These are phyloP conservation scores for Diploscapter pachys DNA, from an alignment of 1,140 invertebrate species.

Conservation along the genomic window DNA sequence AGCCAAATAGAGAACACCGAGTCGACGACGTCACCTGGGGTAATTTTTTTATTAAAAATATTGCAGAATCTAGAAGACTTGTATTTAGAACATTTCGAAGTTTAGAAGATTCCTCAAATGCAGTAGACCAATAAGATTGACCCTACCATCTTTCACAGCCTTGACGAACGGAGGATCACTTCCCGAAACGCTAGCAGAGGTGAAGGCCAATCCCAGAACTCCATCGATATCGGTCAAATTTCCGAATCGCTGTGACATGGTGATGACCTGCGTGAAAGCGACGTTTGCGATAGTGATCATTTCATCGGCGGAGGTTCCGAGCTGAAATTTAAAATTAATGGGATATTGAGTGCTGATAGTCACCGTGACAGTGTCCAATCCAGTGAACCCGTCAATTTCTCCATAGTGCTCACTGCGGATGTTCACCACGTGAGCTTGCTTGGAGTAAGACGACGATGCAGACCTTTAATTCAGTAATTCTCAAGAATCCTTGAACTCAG, in stretches of 20 bases:
- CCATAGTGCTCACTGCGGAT: conserved; percentile 7
- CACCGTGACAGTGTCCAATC: conserved; percentile 14
- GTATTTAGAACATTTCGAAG: neutral
- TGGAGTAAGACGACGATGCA: conserved; percentile 10
- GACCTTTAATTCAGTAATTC: conserved; percentile 6
- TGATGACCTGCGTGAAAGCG: conserved; percentile 9
- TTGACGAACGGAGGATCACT: neutral
- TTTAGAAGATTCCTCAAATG: too few relatives aligned
- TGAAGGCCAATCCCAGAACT: conserved; percentile 6
- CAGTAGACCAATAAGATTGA: too few relatives aligned
- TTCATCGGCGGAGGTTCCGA: conserved; percentile 7
- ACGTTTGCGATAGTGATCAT: conserved; percentile 19
- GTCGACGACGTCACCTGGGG: neutral
- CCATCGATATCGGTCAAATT: conserved; percentile 2
- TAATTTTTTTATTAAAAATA: too few relatives aligned
- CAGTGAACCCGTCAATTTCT: conserved; percentile 8
- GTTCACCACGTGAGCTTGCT: conserved; percentile 1
- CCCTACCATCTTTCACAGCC: neutral
- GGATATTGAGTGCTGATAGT: neutral
- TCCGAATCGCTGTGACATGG: too few relatives aligned
- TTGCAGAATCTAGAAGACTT: neutral
- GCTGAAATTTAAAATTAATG: neutral
- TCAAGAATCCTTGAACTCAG: conserved; percentile 1
- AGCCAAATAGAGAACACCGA: conserved; percentile 6
- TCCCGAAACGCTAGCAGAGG: neutral